Evolutionary conservation across 1,140 invertebrate species (phyloP).

Genomic region (Sycobia sp.): DNA sequence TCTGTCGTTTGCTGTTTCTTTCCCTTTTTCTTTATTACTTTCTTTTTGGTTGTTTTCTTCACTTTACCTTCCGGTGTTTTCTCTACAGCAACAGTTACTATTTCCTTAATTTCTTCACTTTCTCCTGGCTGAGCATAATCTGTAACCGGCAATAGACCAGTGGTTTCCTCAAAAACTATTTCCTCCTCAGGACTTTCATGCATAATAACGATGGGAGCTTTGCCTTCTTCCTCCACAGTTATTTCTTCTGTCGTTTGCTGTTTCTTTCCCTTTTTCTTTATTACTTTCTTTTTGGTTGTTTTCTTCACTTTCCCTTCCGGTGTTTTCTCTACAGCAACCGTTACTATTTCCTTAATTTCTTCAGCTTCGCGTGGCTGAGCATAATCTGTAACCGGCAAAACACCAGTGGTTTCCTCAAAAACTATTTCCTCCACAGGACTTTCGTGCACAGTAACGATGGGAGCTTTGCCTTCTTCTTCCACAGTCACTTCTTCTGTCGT

Average conservation of each 20-base stretch:
- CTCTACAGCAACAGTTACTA: slow-evolving; percentile 31
- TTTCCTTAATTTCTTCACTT: slow-evolving; percentile 31
- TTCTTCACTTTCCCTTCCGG: slow-evolving; percentile 33
- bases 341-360: slow-evolving; percentile 32
- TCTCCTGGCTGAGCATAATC: slow-evolving; percentile 26
- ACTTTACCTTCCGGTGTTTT: slow-evolving; percentile 28
- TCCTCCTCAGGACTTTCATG: slow-evolving; percentile 33
- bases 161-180: slow-evolving; percentile 32
- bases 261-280: not conserved
- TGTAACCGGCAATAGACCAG: slow-evolving; percentile 10
- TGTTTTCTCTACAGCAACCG: not conserved
- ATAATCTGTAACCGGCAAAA: slow-evolving; percentile 20
- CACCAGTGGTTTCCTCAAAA: slow-evolving; percentile 31
- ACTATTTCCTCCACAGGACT: slow-evolving; percentile 40
- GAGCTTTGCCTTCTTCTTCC: slow-evolving; percentile 58
- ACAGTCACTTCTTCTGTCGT: slow-evolving; percentile 60
- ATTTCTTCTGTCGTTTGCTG: slow-evolving; percentile 41
- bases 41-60: slow-evolving; percentile 44
- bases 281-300: slow-evolving; percentile 24
- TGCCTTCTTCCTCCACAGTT: slow-evolving; percentile 41
- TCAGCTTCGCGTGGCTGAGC: too few species aligned
- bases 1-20: slow-evolving; percentile 56
- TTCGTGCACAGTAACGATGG: slow-evolving; percentile 46
- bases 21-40: slow-evolving; percentile 46
- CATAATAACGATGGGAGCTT: slow-evolving; percentile 19